Evolutionary conservation across 2,888 invertebrate genomes (phyloP).

Genomic region (Xiphydria camelus): DNA sequence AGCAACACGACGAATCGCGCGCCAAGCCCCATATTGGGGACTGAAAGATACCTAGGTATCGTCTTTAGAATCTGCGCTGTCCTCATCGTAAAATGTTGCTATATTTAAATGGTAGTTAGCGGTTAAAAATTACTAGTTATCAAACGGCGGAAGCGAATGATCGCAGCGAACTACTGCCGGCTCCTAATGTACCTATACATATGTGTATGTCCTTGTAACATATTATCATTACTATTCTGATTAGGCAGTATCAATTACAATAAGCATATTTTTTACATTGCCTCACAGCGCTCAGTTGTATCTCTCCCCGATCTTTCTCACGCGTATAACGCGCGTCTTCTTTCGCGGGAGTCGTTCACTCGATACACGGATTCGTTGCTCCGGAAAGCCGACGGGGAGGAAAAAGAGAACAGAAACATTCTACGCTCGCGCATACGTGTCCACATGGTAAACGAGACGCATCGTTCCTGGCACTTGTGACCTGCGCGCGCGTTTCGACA

Average conservation of each 20-base stretch:
- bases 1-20: constrained; percentile 25
- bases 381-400: too few relatives aligned
- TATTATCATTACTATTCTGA: constrained; percentile 52
- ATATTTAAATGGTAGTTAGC: constrained; percentile 34
- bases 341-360: too few relatives aligned
- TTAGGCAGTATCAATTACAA: constrained; percentile 53
- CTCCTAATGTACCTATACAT: constrained; percentile 41
- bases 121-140: constrained; percentile 32
- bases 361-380: too few relatives aligned
- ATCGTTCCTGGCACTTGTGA: too few relatives aligned
- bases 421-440: too few relatives aligned
- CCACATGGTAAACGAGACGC: too few relatives aligned
- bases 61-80: constrained; percentile 7
- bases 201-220: constrained; percentile 52
- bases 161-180: constrained; percentile 35
- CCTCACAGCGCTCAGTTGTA: constrained; percentile 45
- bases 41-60: too few relatives aligned
- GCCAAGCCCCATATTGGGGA: constrained; percentile 40
- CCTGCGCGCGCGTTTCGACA: too few relatives aligned
- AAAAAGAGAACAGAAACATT: too few relatives aligned
- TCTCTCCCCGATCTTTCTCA: constrained; percentile 17
- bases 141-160: constrained; percentile 31
- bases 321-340: too few relatives aligned
- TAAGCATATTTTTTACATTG: constrained; percentile 57
- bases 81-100: constrained; percentile 27